A percentile compares a stretch with the other conserved stretches of the same genome.
These are phyloP conservation scores for Leucopsar rothschildi DNA, from an alignment of 2,113 vertebrate species.

Conservation along the genomic window DNA sequence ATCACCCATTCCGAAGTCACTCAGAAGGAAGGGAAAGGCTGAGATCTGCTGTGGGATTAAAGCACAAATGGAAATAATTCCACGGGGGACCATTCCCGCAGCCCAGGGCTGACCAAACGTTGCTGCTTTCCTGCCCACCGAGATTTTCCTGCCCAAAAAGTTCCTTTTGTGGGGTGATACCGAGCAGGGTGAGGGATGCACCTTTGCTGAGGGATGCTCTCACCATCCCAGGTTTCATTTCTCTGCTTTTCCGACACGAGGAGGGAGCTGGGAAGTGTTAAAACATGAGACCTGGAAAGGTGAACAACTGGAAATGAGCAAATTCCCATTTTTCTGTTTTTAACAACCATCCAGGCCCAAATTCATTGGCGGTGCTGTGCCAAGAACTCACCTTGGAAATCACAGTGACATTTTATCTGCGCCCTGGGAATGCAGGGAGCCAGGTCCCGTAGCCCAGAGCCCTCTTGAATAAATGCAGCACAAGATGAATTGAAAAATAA, in stretches of 20 bases:
- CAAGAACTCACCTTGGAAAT: background rate
- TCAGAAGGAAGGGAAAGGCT: slow-evolving; percentile 21
- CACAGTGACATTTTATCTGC: background rate
- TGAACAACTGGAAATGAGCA: background rate
- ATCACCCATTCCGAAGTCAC: background rate
- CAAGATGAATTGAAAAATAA: background rate
- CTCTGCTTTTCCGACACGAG: no score
- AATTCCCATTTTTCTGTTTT: background rate
- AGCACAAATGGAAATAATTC: background rate
- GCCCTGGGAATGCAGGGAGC: background rate
- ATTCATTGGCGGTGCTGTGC: background rate
- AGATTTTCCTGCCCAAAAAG: background rate
- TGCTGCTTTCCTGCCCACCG: background rate
- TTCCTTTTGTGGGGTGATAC: background rate
- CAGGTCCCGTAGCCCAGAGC: accelerated
- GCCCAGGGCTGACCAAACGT: slow-evolving; percentile 32
- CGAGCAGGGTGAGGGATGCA: accelerated
- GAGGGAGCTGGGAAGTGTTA: background rate
- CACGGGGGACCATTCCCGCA: background rate
- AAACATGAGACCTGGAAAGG: background rate
- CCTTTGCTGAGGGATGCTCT: background rate
- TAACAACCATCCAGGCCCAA: background rate
- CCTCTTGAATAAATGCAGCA: background rate
- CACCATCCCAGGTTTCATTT: background rate
- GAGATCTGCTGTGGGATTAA: slow-evolving; percentile 26